These are phyloP conservation scores for Erythrocebus patas DNA, from an alignment of 2,113 vertebrate genomes.

Conservation along the genomic window DNA sequence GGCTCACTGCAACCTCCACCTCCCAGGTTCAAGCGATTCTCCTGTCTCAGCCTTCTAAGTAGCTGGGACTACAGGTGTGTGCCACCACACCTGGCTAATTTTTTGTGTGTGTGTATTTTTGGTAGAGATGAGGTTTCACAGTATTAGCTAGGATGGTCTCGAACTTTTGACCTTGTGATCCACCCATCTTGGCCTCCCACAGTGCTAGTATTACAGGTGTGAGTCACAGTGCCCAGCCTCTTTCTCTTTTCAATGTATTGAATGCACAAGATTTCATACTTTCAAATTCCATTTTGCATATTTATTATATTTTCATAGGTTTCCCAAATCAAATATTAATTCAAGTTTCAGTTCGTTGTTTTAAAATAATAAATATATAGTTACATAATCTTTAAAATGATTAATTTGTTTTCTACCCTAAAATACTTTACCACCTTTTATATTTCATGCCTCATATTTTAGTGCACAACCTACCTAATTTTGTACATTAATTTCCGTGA, in stretches of 20 bases:
- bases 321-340: background rate
- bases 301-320: background rate
- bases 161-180: too few relatives aligned
- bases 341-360: background rate
- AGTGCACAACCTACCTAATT: background rate
- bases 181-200: too few relatives aligned
- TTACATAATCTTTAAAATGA: background rate
- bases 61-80: too few relatives aligned
- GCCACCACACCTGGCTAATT: too few relatives aligned
- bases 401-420: background rate
- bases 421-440: background rate
- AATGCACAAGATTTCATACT: background rate
- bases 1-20: too few relatives aligned
- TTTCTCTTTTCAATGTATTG: background rate
- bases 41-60: too few relatives aligned
- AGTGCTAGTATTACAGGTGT: too few relatives aligned
- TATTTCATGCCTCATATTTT: background rate
- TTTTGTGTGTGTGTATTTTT: too few relatives aligned
- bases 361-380: background rate
- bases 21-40: too few relatives aligned
- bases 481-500: background rate
- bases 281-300: background rate
- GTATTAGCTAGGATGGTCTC: too few relatives aligned
- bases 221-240: background rate
- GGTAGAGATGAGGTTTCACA: too few relatives aligned